Conservation (phyloP, 2,113 vertebrate species). For the Cryptotis parvus region DNA sequence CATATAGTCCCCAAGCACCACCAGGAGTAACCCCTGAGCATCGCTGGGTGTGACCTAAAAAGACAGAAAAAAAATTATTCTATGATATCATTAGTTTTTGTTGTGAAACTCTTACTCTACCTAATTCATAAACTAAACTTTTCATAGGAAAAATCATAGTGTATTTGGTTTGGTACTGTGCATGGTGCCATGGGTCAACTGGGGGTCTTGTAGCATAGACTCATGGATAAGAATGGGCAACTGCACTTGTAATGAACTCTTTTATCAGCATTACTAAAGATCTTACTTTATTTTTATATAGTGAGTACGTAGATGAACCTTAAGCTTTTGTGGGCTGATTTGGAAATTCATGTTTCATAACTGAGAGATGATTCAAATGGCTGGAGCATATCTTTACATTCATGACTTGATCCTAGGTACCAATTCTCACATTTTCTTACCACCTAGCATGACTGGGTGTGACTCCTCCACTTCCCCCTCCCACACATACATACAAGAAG, state of each 20-base stretch:
- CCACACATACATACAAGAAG: neutral
- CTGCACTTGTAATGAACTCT: conserved; percentile 1
- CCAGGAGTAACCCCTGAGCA: no score
- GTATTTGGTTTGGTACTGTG: neutral
- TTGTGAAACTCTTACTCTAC: neutral
- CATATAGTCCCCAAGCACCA: no score
- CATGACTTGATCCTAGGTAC: no score
- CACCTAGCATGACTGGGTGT: neutral
- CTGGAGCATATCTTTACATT: no score
- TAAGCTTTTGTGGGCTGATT: conserved; percentile 7
- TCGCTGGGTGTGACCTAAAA: no score
- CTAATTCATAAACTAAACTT: neutral
- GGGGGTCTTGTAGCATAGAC: neutral
- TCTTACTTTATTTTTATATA: conserved; percentile 48
- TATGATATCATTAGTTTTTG: neutral
- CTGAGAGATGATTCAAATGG: neutral
- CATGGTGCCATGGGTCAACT: neutral
- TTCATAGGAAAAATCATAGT: neutral
- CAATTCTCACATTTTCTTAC: no score
- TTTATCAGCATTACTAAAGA: conserved; percentile 16
- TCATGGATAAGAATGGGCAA: neutral
- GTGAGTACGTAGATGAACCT: conserved; percentile 38
- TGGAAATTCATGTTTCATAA: conserved; percentile 61
- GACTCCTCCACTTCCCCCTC: conserved; percentile 36
- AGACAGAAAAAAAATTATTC: no score